Percentiles rank a stretch among this genome's conserved stretches.
phyloP scores from a whole-genome alignment of 2,888 invertebrate genomes.

The Diploptera punctata region DNA sequence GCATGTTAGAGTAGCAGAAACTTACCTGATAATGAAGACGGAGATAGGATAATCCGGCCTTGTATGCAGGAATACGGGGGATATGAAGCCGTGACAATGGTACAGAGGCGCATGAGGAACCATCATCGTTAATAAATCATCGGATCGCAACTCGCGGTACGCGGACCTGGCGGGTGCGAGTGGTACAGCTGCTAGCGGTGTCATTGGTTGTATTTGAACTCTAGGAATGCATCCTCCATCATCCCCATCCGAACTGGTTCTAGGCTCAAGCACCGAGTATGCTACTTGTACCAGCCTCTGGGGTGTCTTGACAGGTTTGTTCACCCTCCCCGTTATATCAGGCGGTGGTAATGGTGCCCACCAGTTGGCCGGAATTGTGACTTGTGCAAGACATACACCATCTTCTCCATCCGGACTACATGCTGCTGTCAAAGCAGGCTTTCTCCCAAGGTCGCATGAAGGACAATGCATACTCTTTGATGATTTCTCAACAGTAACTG shows the following conservation, averaged over 20 bases:
- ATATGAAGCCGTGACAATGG: slow-evolving; percentile 87
- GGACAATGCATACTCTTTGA: slow-evolving; percentile 80
- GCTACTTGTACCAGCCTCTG: slow-evolving; percentile 80
- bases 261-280: slow-evolving; percentile 88
- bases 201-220: slow-evolving; percentile 68
- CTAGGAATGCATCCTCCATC: slow-evolving; percentile 77
- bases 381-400: slow-evolving; percentile 89
- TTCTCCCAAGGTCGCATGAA: slow-evolving; percentile 69
- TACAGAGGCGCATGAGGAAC: slow-evolving; percentile 89
- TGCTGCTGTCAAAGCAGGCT: slow-evolving; percentile 78
- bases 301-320: slow-evolving; percentile 65
- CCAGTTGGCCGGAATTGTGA: slow-evolving; percentile 90
- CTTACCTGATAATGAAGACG: slow-evolving; percentile 85
- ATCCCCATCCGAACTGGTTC: slow-evolving; percentile 66
- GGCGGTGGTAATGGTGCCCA: slow-evolving; percentile 77
- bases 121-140: slow-evolving; percentile 83
- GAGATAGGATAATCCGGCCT: slow-evolving; percentile 70
- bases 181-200: slow-evolving; percentile 66
- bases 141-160: slow-evolving; percentile 84
- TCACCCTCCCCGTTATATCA: slow-evolving; percentile 62
- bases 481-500: slow-evolving; percentile 66
- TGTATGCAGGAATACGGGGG: slow-evolving; percentile 86
- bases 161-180: slow-evolving; percentile 79
- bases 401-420: slow-evolving; percentile 94
- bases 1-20: too few species aligned